Base-by-base conservation (phyloP, 2,797 vertebrate species). In the Amazonetta brasiliensis region DNA sequence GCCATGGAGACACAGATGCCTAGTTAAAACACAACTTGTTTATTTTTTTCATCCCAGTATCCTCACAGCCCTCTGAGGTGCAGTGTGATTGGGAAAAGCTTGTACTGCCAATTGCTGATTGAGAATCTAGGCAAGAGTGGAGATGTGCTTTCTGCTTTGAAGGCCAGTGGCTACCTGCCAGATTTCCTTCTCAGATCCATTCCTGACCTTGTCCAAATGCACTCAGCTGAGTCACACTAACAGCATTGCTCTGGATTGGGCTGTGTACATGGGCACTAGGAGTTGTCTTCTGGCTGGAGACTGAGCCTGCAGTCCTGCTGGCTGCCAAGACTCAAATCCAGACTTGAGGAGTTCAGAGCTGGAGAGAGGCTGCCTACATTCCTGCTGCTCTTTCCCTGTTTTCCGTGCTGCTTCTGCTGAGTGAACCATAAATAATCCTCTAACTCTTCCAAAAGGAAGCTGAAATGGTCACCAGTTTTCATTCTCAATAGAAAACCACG, bases 181-280 rank as follows among this genome's bases (percentile, higher is more conserved):
- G 41, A 13, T 39, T 39, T 73, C 17, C 33, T 52, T 44, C 3
- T 46, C 44, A 54, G 12, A 37, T 25, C 7, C 21, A 1, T 8
- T 31, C 46, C 22, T n/a, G 7, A 25, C 46, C 22, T 59, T 63
- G 28, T 85, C 58, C 62, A 56, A 10, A 13, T n/a, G 0, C 6
- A 0, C 6, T 35, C 0, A 0, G 6, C 56, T 63, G 60, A 77
- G 66, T 37, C 64, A 37, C 58, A 18, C 6, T 11, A 25, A 18
- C 11, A 80, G 28, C 31, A 9, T 9, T 28, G 4, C 37, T 76
- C 64, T 41, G 79, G 22, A 7, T 4, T 82, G n/a, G 43, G 18
- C 14, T 48, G 26, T 72, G 59, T 4, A 3, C 0, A 2, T 11
- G 60, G 63, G 44, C 37, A 82, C 18, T 13, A 59, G 44, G 48